Percentiles rank a stretch among this genome's conserved stretches.
Conservation (phyloP, 2,113 vertebrate species). For the Bufo bufo region DNA sequence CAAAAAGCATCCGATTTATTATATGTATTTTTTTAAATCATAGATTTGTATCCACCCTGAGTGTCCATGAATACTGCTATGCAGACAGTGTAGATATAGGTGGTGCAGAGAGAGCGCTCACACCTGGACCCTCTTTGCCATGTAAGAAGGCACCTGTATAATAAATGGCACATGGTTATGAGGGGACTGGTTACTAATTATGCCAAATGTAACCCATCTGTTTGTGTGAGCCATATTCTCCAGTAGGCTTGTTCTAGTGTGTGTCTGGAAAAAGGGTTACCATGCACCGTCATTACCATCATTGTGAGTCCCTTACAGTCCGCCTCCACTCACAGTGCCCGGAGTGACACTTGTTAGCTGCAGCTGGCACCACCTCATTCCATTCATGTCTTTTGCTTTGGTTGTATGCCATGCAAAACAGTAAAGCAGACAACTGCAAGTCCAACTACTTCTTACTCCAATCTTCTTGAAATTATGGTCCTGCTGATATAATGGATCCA, state of each 20-base stretch:
- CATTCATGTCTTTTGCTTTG: slow-evolving; percentile 56
- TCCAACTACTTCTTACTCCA: slow-evolving; percentile 25
- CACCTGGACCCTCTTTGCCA: too few species aligned
- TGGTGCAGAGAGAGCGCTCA: too few species aligned
- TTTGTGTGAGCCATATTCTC: too few species aligned
- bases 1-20: too few species aligned
- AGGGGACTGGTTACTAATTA: too few species aligned
- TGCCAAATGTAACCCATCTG: too few species aligned
- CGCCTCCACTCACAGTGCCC: not conserved
- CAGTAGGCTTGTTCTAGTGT: not conserved
- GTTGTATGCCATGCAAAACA: slow-evolving; percentile 53
- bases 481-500: not conserved
- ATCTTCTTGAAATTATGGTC: not conserved
- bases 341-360: slow-evolving; percentile 41
- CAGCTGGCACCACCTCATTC: slow-evolving; percentile 50
- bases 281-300: not conserved
- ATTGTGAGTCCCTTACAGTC: not conserved
- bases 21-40: too few species aligned
- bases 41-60: too few species aligned
- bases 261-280: not conserved
- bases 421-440: slow-evolving; percentile 25
- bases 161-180: too few species aligned
- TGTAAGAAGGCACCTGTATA: too few species aligned
- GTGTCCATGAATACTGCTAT: too few species aligned
- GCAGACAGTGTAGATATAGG: too few species aligned